Evolutionary conservation across 64 coral and sea anemone species (phyloP).

Genomic region (Catalaphyllia jardinei): DNA sequence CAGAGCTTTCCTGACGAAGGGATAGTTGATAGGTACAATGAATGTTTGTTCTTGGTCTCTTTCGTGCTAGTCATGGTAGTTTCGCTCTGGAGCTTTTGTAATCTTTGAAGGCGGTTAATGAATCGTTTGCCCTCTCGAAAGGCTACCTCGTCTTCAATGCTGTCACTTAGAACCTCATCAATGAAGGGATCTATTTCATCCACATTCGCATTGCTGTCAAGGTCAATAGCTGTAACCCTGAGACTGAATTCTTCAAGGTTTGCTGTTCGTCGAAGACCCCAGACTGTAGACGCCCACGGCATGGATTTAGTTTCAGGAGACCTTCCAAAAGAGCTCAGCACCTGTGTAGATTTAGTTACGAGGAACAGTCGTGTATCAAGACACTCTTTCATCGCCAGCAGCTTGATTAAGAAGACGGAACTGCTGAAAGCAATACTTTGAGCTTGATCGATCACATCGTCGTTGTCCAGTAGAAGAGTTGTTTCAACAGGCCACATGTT

Average conservation of each 20-base stretch:
- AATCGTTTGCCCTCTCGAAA: slow-evolving; percentile 12
- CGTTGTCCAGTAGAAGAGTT: slow-evolving; percentile 17
- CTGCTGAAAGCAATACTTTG: slow-evolving; percentile 32
- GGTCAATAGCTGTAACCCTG: slow-evolving; percentile 35
- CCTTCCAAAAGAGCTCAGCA: neutral
- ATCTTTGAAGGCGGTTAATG: slow-evolving; percentile 1
- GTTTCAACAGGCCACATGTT: slow-evolving; percentile 48
- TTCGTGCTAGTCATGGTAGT: neutral
- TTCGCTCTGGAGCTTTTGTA: neutral
- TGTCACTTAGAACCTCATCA: neutral
- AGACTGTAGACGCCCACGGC: slow-evolving; percentile 50
- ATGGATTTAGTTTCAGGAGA: neutral
- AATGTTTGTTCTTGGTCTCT: neutral
- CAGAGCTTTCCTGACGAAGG: neutral
- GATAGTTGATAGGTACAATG: neutral
- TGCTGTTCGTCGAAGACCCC: slow-evolving; percentile 50
- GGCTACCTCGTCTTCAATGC: slow-evolving; percentile 31
- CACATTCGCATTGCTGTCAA: neutral
- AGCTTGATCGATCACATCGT: slow-evolving; percentile 19
- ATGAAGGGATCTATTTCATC: neutral
- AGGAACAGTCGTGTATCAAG: neutral
- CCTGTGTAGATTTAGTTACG: slow-evolving; percentile 14
- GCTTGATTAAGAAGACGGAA: slow-evolving; percentile 14
- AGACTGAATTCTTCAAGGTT: neutral
- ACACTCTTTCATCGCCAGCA: neutral